These are phyloP conservation scores for Aethes cnicana DNA, from an alignment of 2,888 invertebrate species.

Conservation along the genomic window DNA sequence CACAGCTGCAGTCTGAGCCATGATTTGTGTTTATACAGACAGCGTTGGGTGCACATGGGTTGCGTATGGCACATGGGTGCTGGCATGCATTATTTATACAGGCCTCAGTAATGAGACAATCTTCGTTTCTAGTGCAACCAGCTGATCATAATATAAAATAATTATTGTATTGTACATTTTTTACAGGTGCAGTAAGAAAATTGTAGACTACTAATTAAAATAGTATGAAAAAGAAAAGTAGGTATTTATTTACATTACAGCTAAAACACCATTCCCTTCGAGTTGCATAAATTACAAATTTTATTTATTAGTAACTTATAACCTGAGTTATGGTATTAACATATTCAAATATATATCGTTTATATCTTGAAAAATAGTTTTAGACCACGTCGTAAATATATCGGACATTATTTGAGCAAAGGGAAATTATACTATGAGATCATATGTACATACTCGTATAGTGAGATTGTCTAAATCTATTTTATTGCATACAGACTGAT, in stretches of 20 bases:
- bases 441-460: too few species aligned
- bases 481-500: too few species aligned
- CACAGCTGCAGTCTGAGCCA: constrained; percentile 92
- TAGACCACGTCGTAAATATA: too few species aligned
- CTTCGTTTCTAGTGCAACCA: constrained; percentile 93
- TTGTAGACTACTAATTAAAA: neutral
- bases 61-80: constrained; percentile 92
- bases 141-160: constrained; percentile 82
- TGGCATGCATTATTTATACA: constrained; percentile 93
- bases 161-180: constrained; percentile 40
- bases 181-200: constrained; percentile 16
- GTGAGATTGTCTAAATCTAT: neutral
- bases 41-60: constrained; percentile 92
- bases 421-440: too few species aligned
- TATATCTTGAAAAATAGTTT: too few species aligned
- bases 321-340: neutral
- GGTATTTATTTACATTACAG: constrained; percentile 1
- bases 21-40: constrained; percentile 94
- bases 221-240: too few species aligned
- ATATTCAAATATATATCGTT: neutral
- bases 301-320: too few species aligned
- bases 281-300: neutral
- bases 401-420: too few species aligned
- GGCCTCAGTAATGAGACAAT: constrained; percentile 92
- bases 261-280: too few species aligned